These are phyloP conservation scores for Cyclura pinguis DNA, from an alignment of 2,797 vertebrate species.

Conservation along the genomic window DNA sequence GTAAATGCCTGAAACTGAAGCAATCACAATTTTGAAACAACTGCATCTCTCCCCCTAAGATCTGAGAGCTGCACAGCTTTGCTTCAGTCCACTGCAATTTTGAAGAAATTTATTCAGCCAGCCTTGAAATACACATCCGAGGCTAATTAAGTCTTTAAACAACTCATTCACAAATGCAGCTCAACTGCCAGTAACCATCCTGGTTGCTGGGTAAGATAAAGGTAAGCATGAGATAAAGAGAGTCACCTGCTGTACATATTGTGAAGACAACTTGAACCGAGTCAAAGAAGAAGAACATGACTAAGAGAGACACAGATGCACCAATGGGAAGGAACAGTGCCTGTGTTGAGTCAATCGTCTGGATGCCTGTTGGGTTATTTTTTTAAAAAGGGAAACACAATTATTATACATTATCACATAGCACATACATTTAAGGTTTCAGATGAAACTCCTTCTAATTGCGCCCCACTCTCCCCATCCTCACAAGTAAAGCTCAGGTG, in stretches of 20 bases:
- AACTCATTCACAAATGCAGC: not conserved
- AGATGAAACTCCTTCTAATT: too few species aligned
- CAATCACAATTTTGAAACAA: not conserved
- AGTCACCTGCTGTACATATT: constrained; percentile 98
- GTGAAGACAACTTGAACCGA: constrained; percentile 99
- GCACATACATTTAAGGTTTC: accelerated
- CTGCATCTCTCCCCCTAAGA: not conserved
- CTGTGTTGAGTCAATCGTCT: constrained; percentile 99
- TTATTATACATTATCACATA: not conserved
- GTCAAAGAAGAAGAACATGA: constrained; percentile 99
- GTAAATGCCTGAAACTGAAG: not conserved
- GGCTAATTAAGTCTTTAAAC: not conserved
- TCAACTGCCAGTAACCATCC: constrained; percentile 43
- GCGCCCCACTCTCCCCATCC: not conserved
- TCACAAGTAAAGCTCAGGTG: not conserved
- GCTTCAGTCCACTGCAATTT: constrained; percentile 7
- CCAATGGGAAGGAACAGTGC: constrained; percentile 97
- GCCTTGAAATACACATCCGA: constrained; percentile 46
- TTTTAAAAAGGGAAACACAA: not conserved
- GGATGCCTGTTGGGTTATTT: constrained; percentile 89
- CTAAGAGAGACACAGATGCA: constrained; percentile 96
- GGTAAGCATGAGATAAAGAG: constrained; percentile 24
- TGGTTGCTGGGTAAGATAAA: constrained; percentile 31
- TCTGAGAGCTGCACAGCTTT: not conserved
- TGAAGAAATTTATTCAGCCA: constrained; percentile 16